Base-by-base conservation (phyloP, 2,797 vertebrate species). In the Chaetophractus vellerosus region DNA sequence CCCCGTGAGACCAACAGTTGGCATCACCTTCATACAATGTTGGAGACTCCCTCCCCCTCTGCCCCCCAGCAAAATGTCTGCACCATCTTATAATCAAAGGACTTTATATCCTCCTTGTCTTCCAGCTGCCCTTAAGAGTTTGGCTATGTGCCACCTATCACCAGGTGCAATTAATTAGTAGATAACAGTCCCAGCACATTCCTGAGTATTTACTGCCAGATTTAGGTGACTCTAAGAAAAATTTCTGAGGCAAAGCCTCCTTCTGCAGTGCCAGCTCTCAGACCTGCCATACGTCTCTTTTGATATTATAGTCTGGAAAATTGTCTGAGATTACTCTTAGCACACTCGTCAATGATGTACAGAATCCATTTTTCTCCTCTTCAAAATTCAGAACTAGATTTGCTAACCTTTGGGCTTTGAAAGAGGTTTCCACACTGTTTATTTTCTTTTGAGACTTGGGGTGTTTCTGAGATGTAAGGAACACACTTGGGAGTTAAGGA, bases 391-490 rank as follows among this genome's bases (percentile, higher is more conserved):
- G 36, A 78, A 19, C 45, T 45, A 57, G 19, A 61, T 21, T 64
- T 68, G 24, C 28, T 89, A 55, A 91, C 66, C 38, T 45, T 28
- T 72, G 50, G 78, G 36, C 31, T 90, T 95, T 81, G 83, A 26
- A 63, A 72, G 31, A 76, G 12, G 63, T 80, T 80, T 88, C 61
- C 10, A n/a, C 12, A 26, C 38, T 86, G 38, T 9, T 91, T 52
- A 59, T 86, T 91, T 31, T 79, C 64, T 93, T 84, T 72, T 33
- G 63, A 95, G 48, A 81, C 10, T 75, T 78, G 63, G n/a, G 90
- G 74, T 71, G 14, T 31, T 72, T 93, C 69, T 18, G 48, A 61
- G 41, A 52, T 52, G n/a, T 8, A 15, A 31, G 33, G 38, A 80
- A 68, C 26, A 10, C 15, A 41, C 21, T 12, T n/a, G n/a, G 6